Evolutionary conservation across 2,797 vertebrate genomes (phyloP).

Genomic region (Holocentrus rufus): DNA sequence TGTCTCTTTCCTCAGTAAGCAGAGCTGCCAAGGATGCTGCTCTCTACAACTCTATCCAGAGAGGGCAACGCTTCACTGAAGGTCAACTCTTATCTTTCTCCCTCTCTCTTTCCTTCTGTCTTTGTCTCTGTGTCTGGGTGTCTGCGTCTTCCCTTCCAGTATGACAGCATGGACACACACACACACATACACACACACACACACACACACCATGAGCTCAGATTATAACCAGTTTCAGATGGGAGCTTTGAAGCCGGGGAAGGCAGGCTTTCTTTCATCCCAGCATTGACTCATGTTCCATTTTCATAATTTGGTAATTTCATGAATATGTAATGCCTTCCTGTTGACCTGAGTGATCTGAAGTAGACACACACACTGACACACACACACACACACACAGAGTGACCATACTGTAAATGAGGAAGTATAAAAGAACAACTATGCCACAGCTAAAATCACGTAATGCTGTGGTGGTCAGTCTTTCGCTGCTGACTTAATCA

Average conservation of each 20-base stretch:
- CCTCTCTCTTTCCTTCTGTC: no score
- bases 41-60: constrained; percentile 63
- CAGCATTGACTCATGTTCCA: constrained; percentile 68
- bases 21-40: constrained; percentile 69
- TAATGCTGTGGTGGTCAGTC: constrained; percentile 34
- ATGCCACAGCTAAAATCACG: constrained; percentile 18
- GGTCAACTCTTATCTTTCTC: constrained; percentile 67
- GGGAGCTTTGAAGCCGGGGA: constrained; percentile 64
- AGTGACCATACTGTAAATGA: constrained; percentile 15
- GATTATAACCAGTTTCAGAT: constrained; percentile 65
- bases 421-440: constrained; percentile 5
- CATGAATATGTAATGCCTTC: constrained; percentile 72
- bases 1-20: constrained; percentile 49
- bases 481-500: constrained; percentile 31
- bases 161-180: constrained; percentile 10
- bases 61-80: constrained; percentile 72
- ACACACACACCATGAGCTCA: constrained; percentile 22
- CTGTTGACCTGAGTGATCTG: constrained; percentile 65
- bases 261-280: constrained; percentile 66
- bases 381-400: constrained; percentile 9
- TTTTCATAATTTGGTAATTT: constrained; percentile 73
- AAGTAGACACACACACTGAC: constrained; percentile 26
- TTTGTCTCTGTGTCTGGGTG: constrained; percentile 40
- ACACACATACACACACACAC: constrained; percentile 22
- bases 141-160: constrained; percentile 56